Conservation (phyloP, 2,113 vertebrate species). For the Boleophthalmus pectinirostris region DNA sequence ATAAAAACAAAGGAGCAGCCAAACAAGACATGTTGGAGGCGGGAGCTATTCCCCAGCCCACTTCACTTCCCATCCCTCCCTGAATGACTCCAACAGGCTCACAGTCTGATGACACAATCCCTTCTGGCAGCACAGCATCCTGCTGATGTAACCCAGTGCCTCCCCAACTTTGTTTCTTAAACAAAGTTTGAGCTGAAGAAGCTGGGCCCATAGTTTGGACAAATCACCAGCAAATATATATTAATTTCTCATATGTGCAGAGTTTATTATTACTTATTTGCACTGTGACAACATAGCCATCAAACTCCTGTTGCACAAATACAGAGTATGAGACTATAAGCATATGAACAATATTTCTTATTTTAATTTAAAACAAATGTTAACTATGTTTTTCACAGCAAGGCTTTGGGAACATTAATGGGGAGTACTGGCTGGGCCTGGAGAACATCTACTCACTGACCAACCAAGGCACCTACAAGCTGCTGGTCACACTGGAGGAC, state of each 20-base stretch:
- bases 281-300: neutral
- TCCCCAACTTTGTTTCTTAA: neutral
- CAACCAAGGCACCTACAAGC: slow-evolving; percentile 91
- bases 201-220: neutral
- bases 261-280: too few relatives aligned
- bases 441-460: slow-evolving; percentile 96
- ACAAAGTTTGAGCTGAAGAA: neutral
- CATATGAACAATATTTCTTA: neutral
- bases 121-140: slow-evolving; percentile 20
- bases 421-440: slow-evolving; percentile 93
- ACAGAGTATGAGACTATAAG: neutral
- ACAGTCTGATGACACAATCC: slow-evolving; percentile 23
- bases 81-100: slow-evolving; percentile 26
- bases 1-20: slow-evolving; percentile 12
- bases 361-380: neutral
- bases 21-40: neutral
- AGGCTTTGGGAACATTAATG: slow-evolving; percentile 96
- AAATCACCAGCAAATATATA: neutral
- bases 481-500: slow-evolving; percentile 92
- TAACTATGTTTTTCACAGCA: slow-evolving; percentile 73
- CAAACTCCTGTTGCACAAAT: slow-evolving; percentile 7
- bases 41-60: slow-evolving; percentile 2
- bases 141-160: slow-evolving; percentile 37
- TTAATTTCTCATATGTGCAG: neutral
- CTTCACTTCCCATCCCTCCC: slow-evolving; percentile 11